Base-by-base conservation (phyloP, 2,888 invertebrate species). In the Euclidia mi region DNA sequence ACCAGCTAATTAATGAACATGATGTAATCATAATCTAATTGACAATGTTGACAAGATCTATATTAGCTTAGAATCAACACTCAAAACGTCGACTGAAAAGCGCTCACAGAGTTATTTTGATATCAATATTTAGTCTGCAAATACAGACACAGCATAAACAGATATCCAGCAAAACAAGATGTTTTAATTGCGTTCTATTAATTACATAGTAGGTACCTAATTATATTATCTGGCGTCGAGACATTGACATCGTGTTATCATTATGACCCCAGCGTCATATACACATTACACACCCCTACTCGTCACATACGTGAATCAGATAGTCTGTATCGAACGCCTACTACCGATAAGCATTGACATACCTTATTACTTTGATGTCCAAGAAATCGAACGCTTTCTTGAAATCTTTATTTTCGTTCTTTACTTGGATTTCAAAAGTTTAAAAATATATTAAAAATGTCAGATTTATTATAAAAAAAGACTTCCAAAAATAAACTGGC, bases 241-340 rank as follows among this genome's bases (percentile, higher is more conserved):
- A 82, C 88, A 85, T 86, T 88, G 87, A 86, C 85, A 73, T 67
- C 62, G 57, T 66, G 62, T 71, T 81, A 81, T 84, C 56, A 79
- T 82, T 50, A 28, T 73, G 82, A 83, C 82, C 84, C 61, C 43
- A 58, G 56, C 90, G 90, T 90, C 91, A 90, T 67, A 64, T 82
- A 89, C 92, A n/a, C n/a, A n/a, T n/a, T n/a, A n/a, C n/a, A 89
- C 89, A 81, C 92, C 92, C 88, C 59, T 55, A 12, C 11, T 28
- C 67, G 59, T 64, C 58, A 56, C 37, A 45, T 35, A 45, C 44
- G 41, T 6, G 38, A 15, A 4, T 18, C 31, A 10, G 0, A 20
- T 7, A 2, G 14, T 20, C 2, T 28, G 11, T 14, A 18, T n/a
- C n/a, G n/a, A n/a, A 17, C 17, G 9, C 9, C 11, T n/a, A 11